A percentile compares a stretch with the other conserved stretches of the same genome.
Evolutionary conservation across 2,113 vertebrate species (phyloP).

Genomic region (Arizona elegans): DNA sequence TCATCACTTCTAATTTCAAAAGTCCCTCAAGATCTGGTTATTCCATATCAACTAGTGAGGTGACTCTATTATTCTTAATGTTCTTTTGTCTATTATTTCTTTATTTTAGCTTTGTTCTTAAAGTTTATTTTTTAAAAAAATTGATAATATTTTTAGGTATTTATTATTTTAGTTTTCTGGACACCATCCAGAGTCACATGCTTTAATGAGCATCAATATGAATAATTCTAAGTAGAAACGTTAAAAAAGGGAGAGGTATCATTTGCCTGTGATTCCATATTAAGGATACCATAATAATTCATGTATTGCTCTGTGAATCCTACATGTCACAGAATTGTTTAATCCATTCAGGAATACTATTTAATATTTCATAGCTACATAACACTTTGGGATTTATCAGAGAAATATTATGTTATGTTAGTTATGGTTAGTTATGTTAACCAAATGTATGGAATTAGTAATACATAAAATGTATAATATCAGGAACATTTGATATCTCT

Average conservation of each 20-base stretch:
- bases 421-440: background rate
- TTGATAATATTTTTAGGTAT: too few relatives aligned
- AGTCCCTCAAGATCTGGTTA: background rate
- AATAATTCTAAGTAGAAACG: too few relatives aligned
- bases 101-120: background rate
- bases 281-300: background rate
- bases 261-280: background rate
- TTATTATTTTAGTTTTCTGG: too few relatives aligned
- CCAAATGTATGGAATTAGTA: background rate
- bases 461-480: background rate
- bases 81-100: background rate
- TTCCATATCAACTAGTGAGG: background rate
- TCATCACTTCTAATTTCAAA: background rate
- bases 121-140: background rate
- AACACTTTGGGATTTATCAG: background rate
- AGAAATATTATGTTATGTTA: background rate
- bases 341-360: background rate
- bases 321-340: background rate
- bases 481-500: background rate
- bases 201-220: too few relatives aligned
- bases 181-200: too few relatives aligned
- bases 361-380: background rate
- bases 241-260: background rate
- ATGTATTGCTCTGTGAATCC: background rate
- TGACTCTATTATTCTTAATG: background rate